Evolutionary conservation across 2,797 vertebrate genomes (phyloP), one percentile per base, ranked within the genome.

Genomic region (Sebastolobus altivelis): DNA sequence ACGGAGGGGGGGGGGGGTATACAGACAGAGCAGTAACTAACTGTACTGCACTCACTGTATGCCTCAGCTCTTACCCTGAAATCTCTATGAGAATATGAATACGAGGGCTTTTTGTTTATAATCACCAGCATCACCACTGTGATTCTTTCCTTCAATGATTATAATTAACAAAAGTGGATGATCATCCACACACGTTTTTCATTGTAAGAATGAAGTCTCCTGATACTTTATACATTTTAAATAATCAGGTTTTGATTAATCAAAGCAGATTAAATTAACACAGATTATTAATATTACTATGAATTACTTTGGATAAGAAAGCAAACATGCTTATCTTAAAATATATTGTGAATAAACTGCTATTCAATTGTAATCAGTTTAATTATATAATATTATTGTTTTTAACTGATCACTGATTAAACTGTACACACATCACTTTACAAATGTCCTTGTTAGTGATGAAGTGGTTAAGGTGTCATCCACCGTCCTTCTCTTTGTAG

Each of bases 401-500:
- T 63, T 46, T 1, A 66, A 66, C 46, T n/a, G 40, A 20, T 49
- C 46, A 31, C 25, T 46, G 43, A 18, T 18, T 46, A 46, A 46
- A 46, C 27, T 14, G 27, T 59, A 4, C 29, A 29, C 14, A 43
- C 3, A 9, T 55, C 33, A 43, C 6, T 66, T 62, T 35, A 62
- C 35, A 38, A 60, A 60, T 33, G 14, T 38, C 4, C 14, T 14
- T 18, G 40, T 33, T 8, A 66, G 11, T 20, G 20, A 33, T 46
- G 6, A 35, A 40, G 9, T 60, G 69, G 6, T 60, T 1, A 37
- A 27, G 10, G 29, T 77, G 31, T 79, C 16, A 76, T 54, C 10
- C 25, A 2, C 13, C 37, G 20, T 54, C 27, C 20, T 0, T 69
- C 11, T 49, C 29, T 82, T 18, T 20, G 16, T 81, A 99, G 99